Base-by-base conservation (phyloP, 2,888 invertebrate species). In the Drosophila tanythrix region DNA sequence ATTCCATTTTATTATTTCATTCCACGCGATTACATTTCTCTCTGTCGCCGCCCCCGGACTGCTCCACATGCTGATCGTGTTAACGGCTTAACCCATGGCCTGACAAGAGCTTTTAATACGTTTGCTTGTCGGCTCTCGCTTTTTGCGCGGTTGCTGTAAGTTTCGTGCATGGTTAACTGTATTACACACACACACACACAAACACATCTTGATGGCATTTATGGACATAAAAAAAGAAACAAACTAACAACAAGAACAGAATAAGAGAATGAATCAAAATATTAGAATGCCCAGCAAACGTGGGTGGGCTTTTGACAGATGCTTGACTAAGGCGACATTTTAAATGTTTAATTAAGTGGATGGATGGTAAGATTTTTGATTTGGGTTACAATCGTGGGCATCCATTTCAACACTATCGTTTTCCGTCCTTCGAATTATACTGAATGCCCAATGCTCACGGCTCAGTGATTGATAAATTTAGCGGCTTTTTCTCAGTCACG, bases 221-320 rank as follows among this genome's bases (percentile, higher is more conserved):
- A 63, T 73, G 57, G 52, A 58, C 69, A 65, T 35, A 70, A 76
- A 50, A 35, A 60, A 27, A 59, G 29, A 35, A 43, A 13, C 27
- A 27, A n/a, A 6, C 7, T 13, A 36, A 36, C 18, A 46, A 53
- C n/a, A 36, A 48, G 3, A 57, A 50, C 21, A 50, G 35, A 48
- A 51, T 50, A 8, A 29, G 38, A 29, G 38, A 56, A 56, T 13
- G 7, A 38, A 38, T 8, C 46, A 46, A 25, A 46, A 25, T 46
- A 25, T 27, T 46, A 2, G 27, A 40, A 56, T 43, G 46, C 33
- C 31, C 43, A n/a, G 27, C 13, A 21, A 21, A 38, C 55, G 74
- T 88, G 85, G 85, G 83, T 85, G 83, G 88, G 40, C 79, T 58
- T 53, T 38, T 55, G 51, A 48, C 33, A n/a, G 31, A 53, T 40